Evolutionary conservation across 2,113 vertebrate genomes (phyloP).

Genomic region (Oreochromis aureus): DNA sequence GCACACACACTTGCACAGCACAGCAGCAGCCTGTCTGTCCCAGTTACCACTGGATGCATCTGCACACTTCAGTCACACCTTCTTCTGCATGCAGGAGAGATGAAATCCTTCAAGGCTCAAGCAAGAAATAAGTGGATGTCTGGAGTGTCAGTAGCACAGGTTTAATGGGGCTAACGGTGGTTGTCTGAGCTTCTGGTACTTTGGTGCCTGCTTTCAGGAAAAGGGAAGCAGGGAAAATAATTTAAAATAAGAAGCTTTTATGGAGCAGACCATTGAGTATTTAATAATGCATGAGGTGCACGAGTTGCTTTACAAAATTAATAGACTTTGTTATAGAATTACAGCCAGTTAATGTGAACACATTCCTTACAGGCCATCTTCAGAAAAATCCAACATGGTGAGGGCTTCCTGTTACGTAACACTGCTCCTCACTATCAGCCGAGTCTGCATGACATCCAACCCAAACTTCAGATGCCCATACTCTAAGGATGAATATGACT

Average conservation of each 20-base stretch:
- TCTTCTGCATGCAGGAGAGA: not conserved
- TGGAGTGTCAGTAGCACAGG: not conserved
- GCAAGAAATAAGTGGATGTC: not conserved
- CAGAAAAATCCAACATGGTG: not conserved
- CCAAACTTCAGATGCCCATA: not conserved
- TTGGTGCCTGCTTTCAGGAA: not conserved
- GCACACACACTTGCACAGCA: not conserved
- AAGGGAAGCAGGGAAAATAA: not conserved
- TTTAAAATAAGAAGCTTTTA: not conserved
- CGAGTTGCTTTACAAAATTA: not conserved
- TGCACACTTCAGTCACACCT: conserved; percentile 15
- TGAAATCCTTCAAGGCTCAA: conserved; percentile 4
- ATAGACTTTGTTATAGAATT: not conserved
- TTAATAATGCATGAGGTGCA: not conserved
- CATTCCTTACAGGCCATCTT: not conserved
- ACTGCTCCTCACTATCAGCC: not conserved
- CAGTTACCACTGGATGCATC: not conserved
- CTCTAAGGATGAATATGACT: not conserved
- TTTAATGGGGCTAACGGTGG: not conserved
- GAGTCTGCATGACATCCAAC: not conserved
- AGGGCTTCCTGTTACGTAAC: not conserved
- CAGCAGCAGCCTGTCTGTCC: not conserved
- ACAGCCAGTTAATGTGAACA: not conserved
- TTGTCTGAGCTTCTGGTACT: not conserved
- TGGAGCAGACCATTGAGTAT: not conserved